Evolutionary conservation across 64 coral and sea anemone genomes (phyloP), one percentile per base, ranked within the genome.

Genomic region (Hydrozoanthus tunicans): DNA sequence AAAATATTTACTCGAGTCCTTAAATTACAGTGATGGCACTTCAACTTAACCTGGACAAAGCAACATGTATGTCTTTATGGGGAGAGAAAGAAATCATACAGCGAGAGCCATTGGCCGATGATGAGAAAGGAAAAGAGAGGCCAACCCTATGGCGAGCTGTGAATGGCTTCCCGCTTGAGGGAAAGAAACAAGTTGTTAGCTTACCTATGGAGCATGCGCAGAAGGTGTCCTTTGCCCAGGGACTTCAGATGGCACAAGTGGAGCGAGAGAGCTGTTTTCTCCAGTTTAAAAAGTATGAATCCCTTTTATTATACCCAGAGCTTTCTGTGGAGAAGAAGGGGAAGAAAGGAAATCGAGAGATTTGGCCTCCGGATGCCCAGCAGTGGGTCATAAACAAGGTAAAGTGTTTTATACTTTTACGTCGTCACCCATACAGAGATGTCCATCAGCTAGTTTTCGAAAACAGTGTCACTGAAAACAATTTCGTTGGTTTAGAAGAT

Each of bases 321-420:
- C 59, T 99, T 51, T 76, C 83, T 68, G 79, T 96, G 13, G 90
- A 89, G 13, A 85, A 66, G 54, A 99, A 99, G 90, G 80, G 81
- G 52, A 94, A 82, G 73, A 99, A 92, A 77, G 96, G 80, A 63
- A 65, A 88, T 62, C 91, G 54, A 17, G 53, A 54, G 8, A 63
- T 93, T 10, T 99, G 97, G 97, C 94, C 94, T 10, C 79, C 89
- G 53, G 94, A 99, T 74, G 78, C 89, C 24, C 97, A 99, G 73
- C 86, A 94, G 79, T 99, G 97, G 97, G 77, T 94, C 13, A 94
- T 99, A 59, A 93, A 92, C 55, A 89, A 96, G 91, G 97, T 99
- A 92, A 17, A 24, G 12, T 86, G 5, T 51, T 24, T 59, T 73
- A 7, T 73, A 80, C 55, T 11, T 11, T 43, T 70, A 56, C 55